Percentiles rank a stretch among this genome's conserved stretches.
Evolutionary conservation across 2,113 vertebrate species (phyloP).

Genomic region (Passerina amoena): DNA sequence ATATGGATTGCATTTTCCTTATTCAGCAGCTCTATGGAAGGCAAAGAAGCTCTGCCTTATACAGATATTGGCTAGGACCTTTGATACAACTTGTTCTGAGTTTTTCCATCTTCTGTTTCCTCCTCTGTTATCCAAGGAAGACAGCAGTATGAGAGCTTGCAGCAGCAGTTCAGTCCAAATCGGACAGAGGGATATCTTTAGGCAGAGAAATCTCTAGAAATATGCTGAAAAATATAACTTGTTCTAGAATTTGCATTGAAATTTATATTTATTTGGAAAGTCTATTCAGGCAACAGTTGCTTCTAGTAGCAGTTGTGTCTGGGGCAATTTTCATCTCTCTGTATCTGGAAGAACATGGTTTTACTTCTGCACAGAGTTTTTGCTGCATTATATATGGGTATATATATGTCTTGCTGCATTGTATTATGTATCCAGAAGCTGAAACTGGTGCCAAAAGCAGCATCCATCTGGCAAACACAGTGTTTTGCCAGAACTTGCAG

Average conservation of each 20-base stretch:
- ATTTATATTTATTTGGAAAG: neutral
- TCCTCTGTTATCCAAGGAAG: neutral
- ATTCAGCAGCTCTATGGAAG: constrained; percentile 25
- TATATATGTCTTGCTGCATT: neutral
- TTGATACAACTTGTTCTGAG: constrained; percentile 22
- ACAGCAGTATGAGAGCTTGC: neutral
- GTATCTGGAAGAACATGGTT: neutral
- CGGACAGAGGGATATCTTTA: neutral
- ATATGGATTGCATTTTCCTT: constrained; percentile 18
- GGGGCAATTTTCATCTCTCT: neutral
- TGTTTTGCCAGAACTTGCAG: neutral
- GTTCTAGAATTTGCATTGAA: neutral
- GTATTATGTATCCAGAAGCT: constrained; percentile 24
- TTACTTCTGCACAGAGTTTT: neutral
- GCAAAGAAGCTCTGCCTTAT: neutral
- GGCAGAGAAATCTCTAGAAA: neutral
- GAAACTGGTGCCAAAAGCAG: constrained; percentile 9
- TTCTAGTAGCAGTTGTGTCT: neutral
- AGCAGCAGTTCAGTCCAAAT: neutral
- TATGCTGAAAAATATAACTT: neutral
- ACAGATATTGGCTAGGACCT: neutral
- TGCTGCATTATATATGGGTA: neutral
- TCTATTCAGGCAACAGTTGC: neutral
- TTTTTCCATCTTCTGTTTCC: constrained; percentile 9
- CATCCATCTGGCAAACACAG: constrained; percentile 10